Conservation (phyloP, 1,140 invertebrate species). For the Halictus rubicundus region DNA sequence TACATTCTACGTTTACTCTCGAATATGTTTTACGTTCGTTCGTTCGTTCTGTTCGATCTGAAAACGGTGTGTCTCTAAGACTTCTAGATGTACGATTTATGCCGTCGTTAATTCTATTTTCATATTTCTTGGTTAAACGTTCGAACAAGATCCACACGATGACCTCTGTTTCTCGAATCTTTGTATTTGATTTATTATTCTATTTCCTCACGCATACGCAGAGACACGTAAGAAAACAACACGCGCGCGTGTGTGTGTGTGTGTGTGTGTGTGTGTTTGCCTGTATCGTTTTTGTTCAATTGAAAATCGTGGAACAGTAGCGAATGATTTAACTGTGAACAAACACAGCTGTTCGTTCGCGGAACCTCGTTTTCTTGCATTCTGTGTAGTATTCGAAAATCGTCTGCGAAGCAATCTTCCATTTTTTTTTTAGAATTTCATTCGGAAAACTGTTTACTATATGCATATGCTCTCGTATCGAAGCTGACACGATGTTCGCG, state of each 20-base stretch:
- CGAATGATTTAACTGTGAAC: slow-evolving; percentile 42
- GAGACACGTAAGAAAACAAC: slow-evolving; percentile 22
- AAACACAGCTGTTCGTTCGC: slow-evolving; percentile 13
- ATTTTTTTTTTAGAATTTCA: slow-evolving; percentile 1
- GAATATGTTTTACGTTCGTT: slow-evolving; percentile 51
- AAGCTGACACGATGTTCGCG: slow-evolving; percentile 52
- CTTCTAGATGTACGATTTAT: slow-evolving; percentile 22
- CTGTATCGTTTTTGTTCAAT: slow-evolving; percentile 6
- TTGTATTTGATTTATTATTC: background rate
- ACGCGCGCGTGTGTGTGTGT: background rate
- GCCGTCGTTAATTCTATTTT: slow-evolving; percentile 26
- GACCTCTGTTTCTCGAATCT: slow-evolving; percentile 7
- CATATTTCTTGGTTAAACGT: background rate
- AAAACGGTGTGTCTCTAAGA: slow-evolving; percentile 52
- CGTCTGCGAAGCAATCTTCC: background rate
- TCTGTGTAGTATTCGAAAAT: background rate
- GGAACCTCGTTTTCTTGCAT: slow-evolving; percentile 33
- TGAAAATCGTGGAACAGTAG: slow-evolving; percentile 28
- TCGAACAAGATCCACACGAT: slow-evolving; percentile 34
- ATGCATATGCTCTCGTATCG: slow-evolving; percentile 48
- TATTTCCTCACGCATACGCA: background rate
- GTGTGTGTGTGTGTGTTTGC: background rate
- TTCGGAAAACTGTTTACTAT: slow-evolving; percentile 48
- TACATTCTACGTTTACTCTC: slow-evolving; percentile 29
- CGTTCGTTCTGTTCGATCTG: slow-evolving; percentile 58